phyloP scores from a whole-genome alignment of 2,797 vertebrate species.

The Scolopax rusticola region DNA sequence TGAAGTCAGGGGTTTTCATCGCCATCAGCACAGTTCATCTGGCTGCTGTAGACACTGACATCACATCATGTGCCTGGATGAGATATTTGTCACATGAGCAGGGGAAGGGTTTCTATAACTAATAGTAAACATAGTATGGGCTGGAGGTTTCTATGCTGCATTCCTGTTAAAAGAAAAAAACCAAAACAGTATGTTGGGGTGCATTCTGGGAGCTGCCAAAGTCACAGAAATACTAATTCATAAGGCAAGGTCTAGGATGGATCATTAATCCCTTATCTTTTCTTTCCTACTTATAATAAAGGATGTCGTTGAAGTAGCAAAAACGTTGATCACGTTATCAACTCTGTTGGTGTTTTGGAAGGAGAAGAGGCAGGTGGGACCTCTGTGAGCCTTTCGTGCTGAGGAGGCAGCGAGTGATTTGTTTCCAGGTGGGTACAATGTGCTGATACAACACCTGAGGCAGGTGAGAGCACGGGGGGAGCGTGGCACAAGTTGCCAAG shows the following conservation, averaged over 20 bases:
- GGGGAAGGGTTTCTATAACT: background rate
- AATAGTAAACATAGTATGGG: fast-evolving
- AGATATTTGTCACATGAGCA: background rate
- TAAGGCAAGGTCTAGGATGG: background rate
- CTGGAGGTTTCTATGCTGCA: fast-evolving
- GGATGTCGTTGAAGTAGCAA: background rate
- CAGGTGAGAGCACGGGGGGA: background rate
- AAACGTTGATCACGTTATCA: background rate
- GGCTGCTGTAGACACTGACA: background rate
- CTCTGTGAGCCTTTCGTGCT: background rate
- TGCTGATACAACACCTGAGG: background rate
- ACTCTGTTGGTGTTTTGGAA: background rate
- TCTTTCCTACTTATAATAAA: background rate
- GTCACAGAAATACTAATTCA: background rate
- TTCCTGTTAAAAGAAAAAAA: background rate
- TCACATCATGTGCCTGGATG: background rate
- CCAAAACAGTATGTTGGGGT: too few species aligned
- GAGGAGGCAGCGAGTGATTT: background rate
- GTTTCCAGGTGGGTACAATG: background rate
- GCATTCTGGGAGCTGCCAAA: background rate
- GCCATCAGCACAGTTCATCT: background rate
- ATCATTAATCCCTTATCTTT: background rate
- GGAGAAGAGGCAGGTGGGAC: background rate
- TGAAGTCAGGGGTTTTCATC: background rate
- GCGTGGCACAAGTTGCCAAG: fast-evolving